Evolutionary conservation across 2,797 vertebrate genomes (phyloP).

Genomic region (Acestrorhynchus altus): DNA sequence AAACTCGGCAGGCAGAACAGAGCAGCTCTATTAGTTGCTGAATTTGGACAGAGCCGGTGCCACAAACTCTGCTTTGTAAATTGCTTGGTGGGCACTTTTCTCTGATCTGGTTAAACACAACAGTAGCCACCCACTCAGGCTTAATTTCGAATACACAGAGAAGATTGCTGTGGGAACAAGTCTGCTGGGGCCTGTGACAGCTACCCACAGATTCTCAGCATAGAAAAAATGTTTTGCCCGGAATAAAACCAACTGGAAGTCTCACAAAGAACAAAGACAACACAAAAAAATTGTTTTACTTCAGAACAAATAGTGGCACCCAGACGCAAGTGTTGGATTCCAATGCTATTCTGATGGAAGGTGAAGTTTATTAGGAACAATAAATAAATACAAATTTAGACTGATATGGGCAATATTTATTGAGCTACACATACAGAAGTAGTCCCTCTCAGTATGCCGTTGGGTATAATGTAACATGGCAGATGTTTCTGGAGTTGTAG

Average conservation of each 20-base stretch:
- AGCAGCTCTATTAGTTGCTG: conserved; percentile 15
- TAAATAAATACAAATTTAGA: too few relatives aligned
- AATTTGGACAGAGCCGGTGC: conserved; percentile 13
- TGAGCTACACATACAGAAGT: too few relatives aligned
- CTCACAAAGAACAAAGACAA: too few relatives aligned
- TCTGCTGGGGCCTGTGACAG: conserved; percentile 3
- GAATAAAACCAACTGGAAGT: not conserved
- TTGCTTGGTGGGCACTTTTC: not conserved
- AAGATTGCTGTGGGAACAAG: not conserved
- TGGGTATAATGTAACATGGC: too few relatives aligned
- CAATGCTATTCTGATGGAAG: too few relatives aligned
- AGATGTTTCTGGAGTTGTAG: too few relatives aligned
- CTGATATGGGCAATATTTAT: too few relatives aligned
- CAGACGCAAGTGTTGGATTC: too few relatives aligned
- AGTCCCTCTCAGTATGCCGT: too few relatives aligned
- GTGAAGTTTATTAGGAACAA: too few relatives aligned
- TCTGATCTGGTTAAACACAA: conserved; percentile 6
- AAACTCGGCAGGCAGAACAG: conserved; percentile 1
- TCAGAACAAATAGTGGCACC: too few relatives aligned
- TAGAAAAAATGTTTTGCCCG: not conserved
- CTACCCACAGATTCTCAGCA: not conserved
- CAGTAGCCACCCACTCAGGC: conserved; percentile 4
- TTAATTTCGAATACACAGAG: not conserved
- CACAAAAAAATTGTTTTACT: not conserved
- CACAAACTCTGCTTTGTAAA: conserved; percentile 6